These are phyloP conservation scores for Brachyalestes nurse DNA, from an alignment of 2,797 vertebrate species.

Conservation along the genomic window DNA sequence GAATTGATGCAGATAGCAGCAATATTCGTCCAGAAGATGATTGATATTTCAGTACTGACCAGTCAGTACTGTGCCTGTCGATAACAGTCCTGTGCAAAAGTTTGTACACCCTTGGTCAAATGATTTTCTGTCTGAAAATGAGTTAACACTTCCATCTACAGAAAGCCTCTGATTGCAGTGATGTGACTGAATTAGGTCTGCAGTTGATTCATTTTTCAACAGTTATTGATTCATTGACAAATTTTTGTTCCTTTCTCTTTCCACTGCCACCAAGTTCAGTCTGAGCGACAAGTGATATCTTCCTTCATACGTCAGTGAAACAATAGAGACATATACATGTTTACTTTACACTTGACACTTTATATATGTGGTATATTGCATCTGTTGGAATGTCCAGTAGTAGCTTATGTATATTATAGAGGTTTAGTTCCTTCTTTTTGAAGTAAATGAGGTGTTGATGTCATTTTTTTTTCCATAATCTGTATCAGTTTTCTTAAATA, in stretches of 20 bases:
- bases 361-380: no score
- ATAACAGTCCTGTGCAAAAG: not conserved
- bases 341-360: no score
- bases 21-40: no score
- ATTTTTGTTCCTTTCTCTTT: not conserved
- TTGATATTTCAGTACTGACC: no score
- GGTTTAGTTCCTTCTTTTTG: not conserved
- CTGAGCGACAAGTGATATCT: not conserved
- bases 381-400: no score
- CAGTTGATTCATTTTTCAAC: not conserved
- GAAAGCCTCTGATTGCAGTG: not conserved
- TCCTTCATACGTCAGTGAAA: not conserved
- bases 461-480: no score
- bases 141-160: not conserved
- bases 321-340: not conserved
- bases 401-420: not conserved
- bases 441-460: not conserved
- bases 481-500: no score
- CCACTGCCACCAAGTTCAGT: not conserved
- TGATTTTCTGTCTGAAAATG: no score
- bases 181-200: not conserved
- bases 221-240: not conserved
- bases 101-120: not conserved
- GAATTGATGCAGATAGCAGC: no score
- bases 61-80: no score